phyloP scores from a whole-genome alignment of 2,888 invertebrate genomes.

The Thumatha senex region DNA sequence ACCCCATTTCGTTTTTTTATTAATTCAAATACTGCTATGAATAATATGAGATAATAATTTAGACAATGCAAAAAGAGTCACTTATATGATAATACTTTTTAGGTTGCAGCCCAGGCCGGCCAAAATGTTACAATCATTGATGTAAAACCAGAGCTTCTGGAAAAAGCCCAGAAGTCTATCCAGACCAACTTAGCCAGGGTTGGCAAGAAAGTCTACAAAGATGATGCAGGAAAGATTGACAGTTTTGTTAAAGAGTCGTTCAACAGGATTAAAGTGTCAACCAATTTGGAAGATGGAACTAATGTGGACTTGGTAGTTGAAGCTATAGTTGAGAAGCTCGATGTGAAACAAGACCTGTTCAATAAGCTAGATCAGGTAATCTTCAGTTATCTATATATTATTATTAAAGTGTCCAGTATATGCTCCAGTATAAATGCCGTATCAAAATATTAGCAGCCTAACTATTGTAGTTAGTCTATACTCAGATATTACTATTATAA shows the following conservation, averaged over 20 bases:
- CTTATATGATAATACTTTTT: background rate
- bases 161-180: constrained; percentile 89
- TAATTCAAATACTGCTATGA: too few species aligned
- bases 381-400: background rate
- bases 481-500: too few species aligned
- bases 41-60: too few species aligned
- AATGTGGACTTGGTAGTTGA: constrained; percentile 88
- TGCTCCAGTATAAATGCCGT: too few species aligned
- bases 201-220: constrained; percentile 90
- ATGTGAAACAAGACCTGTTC: constrained; percentile 90
- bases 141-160: constrained; percentile 86
- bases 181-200: constrained; percentile 88
- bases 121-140: constrained; percentile 93
- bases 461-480: too few species aligned
- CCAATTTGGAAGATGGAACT: constrained; percentile 77
- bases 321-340: constrained; percentile 93
- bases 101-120: constrained; percentile 94
- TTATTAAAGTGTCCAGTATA: too few species aligned
- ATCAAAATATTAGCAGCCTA: too few species aligned
- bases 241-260: constrained; percentile 86
- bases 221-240: constrained; percentile 85
- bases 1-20: too few species aligned
- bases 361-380: constrained; percentile 86
- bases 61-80: too few species aligned
- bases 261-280: constrained; percentile 83